A percentile compares a stretch with the other conserved stretches of the same genome.
Evolutionary conservation across 1,140 invertebrate genomes (phyloP).

Genomic region (Drosophila sp.): DNA sequence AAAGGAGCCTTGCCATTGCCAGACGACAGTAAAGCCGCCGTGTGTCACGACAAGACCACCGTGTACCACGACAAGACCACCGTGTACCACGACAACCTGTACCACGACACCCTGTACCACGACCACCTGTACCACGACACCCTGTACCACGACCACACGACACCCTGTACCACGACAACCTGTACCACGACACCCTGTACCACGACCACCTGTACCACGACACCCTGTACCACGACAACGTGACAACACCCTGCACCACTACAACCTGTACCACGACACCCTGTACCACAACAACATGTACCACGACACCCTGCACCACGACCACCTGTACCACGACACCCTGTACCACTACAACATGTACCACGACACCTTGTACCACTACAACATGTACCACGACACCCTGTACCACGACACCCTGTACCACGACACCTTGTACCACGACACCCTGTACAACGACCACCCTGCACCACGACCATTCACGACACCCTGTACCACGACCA

Average conservation of each 20-base stretch:
- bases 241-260: background rate
- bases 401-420: background rate
- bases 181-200: slow-evolving; percentile 4
- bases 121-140: background rate
- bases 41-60: slow-evolving; percentile 4
- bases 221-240: background rate
- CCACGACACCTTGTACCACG: background rate
- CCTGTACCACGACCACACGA: slow-evolving; percentile 15
- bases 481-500: background rate
- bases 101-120: slow-evolving; percentile 1
- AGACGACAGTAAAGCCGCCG: background rate
- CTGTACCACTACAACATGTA: background rate
- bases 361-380: background rate
- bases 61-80: background rate
- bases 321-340: background rate
- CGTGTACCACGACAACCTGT: background rate
- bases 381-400: background rate
- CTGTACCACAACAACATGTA: too few species aligned
- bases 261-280: too few species aligned
- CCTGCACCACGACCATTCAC: background rate
- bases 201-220: slow-evolving; percentile 2
- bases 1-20: too few species aligned
- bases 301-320: background rate
- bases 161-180: background rate
- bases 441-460: background rate